phyloP scores from a whole-genome alignment of 2,113 vertebrate species.

The Jaculus jaculus region DNA sequence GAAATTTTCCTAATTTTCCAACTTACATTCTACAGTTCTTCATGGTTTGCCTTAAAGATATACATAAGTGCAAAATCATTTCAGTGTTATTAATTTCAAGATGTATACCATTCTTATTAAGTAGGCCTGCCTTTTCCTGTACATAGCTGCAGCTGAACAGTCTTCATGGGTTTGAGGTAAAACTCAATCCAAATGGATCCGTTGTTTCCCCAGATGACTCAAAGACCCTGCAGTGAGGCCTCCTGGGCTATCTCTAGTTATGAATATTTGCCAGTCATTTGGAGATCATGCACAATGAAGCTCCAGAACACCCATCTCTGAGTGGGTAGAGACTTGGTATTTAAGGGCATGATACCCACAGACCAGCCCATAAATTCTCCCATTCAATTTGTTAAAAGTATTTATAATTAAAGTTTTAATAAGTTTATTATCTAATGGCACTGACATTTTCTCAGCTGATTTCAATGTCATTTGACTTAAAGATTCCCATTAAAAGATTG shows the following conservation, averaged over 20 bases:
- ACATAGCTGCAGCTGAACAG: constrained; percentile 76
- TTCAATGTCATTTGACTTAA: constrained; percentile 26
- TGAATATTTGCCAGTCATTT: constrained; percentile 57
- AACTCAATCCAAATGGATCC: not conserved
- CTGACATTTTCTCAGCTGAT: constrained; percentile 40
- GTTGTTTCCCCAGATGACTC: not conserved
- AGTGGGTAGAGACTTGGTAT: constrained; percentile 52
- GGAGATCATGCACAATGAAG: constrained; percentile 58
- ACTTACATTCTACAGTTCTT: not conserved
- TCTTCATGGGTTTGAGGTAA: not conserved
- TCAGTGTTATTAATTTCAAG: not conserved
- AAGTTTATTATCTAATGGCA: not conserved
- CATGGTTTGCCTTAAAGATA: not conserved
- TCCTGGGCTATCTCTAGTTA: constrained; percentile 55
- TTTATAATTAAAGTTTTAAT: constrained; percentile 15
- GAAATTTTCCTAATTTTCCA: not conserved
- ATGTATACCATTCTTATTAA: not conserved
- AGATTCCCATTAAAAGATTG: constrained; percentile 35
- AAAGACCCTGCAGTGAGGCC: constrained; percentile 47
- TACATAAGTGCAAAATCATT: not conserved
- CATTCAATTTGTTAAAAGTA: constrained; percentile 31
- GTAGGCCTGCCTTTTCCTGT: constrained; percentile 53
- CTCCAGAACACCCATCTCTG: constrained; percentile 13
- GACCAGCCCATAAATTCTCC: not conserved
- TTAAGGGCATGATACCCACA: not conserved